A percentile compares a stretch with the other conserved stretches of the same genome.
phyloP scores from a whole-genome alignment of 2,113 vertebrate species.

The Progne subis region DNA sequence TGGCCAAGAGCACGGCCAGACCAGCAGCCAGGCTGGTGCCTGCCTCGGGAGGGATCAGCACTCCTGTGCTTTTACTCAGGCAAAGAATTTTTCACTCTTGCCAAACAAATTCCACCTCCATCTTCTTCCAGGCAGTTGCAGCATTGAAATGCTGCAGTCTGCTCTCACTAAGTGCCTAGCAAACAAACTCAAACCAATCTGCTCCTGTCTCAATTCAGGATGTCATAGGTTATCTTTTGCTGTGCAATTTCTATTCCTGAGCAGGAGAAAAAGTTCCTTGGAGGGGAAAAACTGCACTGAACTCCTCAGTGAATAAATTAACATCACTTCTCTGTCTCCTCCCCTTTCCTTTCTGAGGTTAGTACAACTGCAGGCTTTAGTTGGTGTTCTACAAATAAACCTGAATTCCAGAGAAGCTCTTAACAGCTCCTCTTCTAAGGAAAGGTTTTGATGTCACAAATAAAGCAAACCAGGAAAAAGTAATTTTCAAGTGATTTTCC shows the following conservation, averaged over 20 bases:
- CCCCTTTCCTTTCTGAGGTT: not conserved
- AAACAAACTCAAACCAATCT: not conserved
- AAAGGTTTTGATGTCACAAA: not conserved
- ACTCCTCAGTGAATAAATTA: conserved; percentile 8
- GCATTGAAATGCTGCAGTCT: not conserved
- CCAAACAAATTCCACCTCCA: not conserved
- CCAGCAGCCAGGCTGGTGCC: not conserved
- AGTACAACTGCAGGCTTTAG: conserved; percentile 9
- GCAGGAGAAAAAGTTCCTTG: not conserved
- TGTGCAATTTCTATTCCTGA: not conserved
- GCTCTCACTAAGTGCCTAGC: not conserved
- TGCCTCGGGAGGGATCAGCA: not conserved
- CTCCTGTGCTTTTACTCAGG: not conserved
- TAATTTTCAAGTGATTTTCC: not conserved
- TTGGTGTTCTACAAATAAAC: conserved; percentile 20
- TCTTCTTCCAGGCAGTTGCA: not conserved
- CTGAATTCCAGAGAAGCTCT: not conserved
- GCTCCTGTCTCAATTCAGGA: not conserved
- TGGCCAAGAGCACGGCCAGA: not conserved
- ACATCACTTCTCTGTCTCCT: not conserved
- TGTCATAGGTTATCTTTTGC: not conserved
- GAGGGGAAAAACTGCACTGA: not conserved
- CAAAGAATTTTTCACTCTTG: not conserved
- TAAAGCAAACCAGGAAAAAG: conserved; percentile 6
- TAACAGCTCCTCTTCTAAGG: not conserved